Base-by-base conservation (phyloP, 2,888 invertebrate genomes). In the Lepidonotus clava region DNA sequence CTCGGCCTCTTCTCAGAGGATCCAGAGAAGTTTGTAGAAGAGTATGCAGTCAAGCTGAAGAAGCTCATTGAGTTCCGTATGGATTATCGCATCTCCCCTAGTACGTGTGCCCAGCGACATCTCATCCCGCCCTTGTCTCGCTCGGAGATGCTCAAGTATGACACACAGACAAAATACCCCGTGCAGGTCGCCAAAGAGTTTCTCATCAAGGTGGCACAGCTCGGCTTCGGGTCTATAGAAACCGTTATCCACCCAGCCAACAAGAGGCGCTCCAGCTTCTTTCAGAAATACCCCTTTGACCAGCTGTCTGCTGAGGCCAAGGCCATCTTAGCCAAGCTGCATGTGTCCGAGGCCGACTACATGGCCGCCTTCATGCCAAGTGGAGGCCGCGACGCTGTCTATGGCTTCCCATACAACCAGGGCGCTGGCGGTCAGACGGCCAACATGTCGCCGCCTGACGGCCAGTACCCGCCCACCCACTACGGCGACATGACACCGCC, bases 71-170 rank as follows among this genome's bases (percentile, higher is more conserved):
- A 88, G 66, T 88, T 71, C 84, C 85, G 84, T 14, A 41, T 76
- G 83, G 86, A 84, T 41, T 83, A 83, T 41, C 85, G 86, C 34
- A 86, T 88, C 11, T 83, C 87, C 18, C 88, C 88, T 14, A 86
- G 86, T 67, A 86, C 85, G 5, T 87, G 87, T 40, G 87, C 88
- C 46, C 88, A 88, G 86, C 86, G 88, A 32, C 88, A 88, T 66
- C 86, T 88, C n/a, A 87, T 88, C 46, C 87, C 88, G 32, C 88
- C 88, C 14, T 38, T 88, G 46, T 56, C 83, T 21, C 34, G 83
- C 38, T 76, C 40, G 32, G 87, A 87, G 61, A 88, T 88, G 88
- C 53, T 83, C 21, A 83, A 83, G 21, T 85, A 83, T 71, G 85
- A 87, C 83, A 87, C 87, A 24, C 85, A 85, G 46, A 88, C 88